phyloP scores from a whole-genome alignment of 2,113 vertebrate species.

The Muntiacus muntjak region DNA sequence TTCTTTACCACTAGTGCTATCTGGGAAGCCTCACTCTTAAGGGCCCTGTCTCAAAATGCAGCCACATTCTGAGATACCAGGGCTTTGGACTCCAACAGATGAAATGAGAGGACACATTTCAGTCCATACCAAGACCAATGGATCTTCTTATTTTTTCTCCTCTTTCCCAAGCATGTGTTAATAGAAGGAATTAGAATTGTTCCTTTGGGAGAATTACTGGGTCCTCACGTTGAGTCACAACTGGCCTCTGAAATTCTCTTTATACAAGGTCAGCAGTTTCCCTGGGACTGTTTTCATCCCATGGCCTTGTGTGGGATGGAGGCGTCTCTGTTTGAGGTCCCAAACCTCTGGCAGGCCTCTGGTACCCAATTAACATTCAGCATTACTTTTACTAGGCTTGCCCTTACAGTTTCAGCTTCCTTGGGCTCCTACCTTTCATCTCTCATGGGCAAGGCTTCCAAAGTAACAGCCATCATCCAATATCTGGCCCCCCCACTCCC shows the following conservation, averaged over 20 bases:
- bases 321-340: not conserved
- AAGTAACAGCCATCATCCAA: not conserved
- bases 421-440: not conserved
- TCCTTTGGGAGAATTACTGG: not conserved
- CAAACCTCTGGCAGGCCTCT: not conserved
- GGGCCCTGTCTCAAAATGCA: not conserved
- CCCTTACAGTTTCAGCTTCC: not conserved
- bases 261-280: not conserved
- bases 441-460: not conserved
- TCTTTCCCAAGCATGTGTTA: not conserved
- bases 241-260: not conserved
- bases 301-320: not conserved
- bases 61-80: not conserved
- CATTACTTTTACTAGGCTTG: not conserved
- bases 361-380: not conserved
- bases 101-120: not conserved
- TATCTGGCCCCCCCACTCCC: accelerated
- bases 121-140: not conserved
- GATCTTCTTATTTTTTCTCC: not conserved
- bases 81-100: not conserved
- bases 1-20: not conserved
- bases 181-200: not conserved
- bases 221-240: not conserved
- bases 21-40: not conserved
- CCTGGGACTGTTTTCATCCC: not conserved